phyloP scores from a whole-genome alignment of 2,888 invertebrate species.

The Sabatieria punctata region DNA sequence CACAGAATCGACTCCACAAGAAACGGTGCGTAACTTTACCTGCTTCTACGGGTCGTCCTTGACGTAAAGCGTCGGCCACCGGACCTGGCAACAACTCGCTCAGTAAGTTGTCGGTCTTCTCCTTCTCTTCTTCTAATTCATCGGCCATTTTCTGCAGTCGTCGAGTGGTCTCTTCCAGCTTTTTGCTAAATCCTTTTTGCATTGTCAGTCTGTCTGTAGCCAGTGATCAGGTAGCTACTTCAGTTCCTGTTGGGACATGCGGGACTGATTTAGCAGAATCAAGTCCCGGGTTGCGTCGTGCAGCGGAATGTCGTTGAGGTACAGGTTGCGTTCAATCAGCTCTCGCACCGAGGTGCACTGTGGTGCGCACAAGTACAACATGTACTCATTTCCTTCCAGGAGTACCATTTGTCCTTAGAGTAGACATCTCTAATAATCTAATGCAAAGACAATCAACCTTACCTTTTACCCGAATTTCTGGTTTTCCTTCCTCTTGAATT shows the following conservation, averaged over 20 bases:
- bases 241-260: constrained; percentile 28
- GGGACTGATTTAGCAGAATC: constrained; percentile 28
- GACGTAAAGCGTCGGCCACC: constrained; percentile 30
- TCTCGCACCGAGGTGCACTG: constrained; percentile 26
- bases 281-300: constrained; percentile 29
- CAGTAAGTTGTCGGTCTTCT: constrained; percentile 28
- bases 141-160: constrained; percentile 30
- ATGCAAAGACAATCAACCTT: neutral
- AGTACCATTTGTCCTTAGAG: constrained; percentile 7
- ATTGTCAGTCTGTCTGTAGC: no score
- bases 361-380: constrained; percentile 24
- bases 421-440: neutral
- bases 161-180: constrained; percentile 33
- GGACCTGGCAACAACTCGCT: constrained; percentile 33
- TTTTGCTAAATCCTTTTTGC: constrained; percentile 22
- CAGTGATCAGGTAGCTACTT: constrained; percentile 16
- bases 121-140: constrained; percentile 24
- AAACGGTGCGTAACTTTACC: constrained; percentile 11
- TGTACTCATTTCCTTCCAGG: neutral
- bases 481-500: neutral
- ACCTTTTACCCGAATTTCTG: neutral
- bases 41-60: constrained; percentile 31
- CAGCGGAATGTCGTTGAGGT: constrained; percentile 25
- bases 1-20: neutral
- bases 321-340: constrained; percentile 22